Evolutionary conservation across 1,140 invertebrate genomes (phyloP), one percentile per base, ranked within the genome.

Genomic region (Polypedilum pembai): DNA sequence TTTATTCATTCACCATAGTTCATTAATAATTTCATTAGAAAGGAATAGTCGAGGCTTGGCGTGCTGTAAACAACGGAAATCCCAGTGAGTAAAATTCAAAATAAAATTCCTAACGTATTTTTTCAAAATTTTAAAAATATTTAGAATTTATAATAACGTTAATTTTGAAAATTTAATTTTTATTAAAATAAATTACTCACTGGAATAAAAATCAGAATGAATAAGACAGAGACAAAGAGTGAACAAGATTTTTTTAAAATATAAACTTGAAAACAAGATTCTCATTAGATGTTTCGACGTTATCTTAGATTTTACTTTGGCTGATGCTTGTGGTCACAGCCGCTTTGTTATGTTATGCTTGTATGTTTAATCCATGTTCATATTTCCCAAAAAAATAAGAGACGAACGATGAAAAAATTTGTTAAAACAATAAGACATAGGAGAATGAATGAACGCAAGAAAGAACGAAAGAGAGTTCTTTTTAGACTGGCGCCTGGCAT

Each of bases 341-440:
- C 8, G 8, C 18, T 3, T 18, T 21, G 12, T 21, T 20, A 20
- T 69, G 20, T 20, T 18, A 18, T 20, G 17, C 10, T 69, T 69
- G 17, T 69, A 21, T 69, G 8, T 20, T 69, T 18, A 69, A 69
- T 20, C 65, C 65, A 21, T 20, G 65, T 21, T 69, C 17, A 18
- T 69, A 21, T 69, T 69, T 12, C n/a, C 65, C 18, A 10, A 18
- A 18, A 18, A 69, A 69, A 56, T 4, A 56, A 21, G 20, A 69
- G 8, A 69, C 65, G 65, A 69, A 18, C 12, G 8, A 56, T 56
- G n/a, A n/a, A 69, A 69, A 69, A 69, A 69, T 20, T 69, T 69
- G 65, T 69, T 69, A 69, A 21, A 69, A 69, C 65, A 69, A 69
- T 20, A 69, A 56, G 8, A 56, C 45, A 56, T 56, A 56, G 45